These are phyloP conservation scores for Ctena decussata DNA, from an alignment of 2,888 invertebrate species.

Conservation along the genomic window DNA sequence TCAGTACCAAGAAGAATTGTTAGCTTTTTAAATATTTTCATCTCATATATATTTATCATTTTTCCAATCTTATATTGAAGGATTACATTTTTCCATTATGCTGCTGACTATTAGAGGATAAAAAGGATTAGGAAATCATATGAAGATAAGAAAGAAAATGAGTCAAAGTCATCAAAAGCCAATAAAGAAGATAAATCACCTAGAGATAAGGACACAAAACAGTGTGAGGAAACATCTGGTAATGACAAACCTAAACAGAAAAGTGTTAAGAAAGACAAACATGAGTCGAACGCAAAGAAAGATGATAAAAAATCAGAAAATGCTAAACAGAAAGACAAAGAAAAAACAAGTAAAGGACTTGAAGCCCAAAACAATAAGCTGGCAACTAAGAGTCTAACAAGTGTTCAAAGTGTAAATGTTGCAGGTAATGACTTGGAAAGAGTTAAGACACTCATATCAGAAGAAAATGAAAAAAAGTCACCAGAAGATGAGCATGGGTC, in stretches of 20 bases:
- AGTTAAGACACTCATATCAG: conserved; percentile 64
- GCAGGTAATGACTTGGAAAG: conserved; percentile 56
- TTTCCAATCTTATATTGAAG: background rate
- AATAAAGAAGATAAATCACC: background rate
- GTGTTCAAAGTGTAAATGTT: conserved; percentile 50
- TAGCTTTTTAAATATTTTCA: too few relatives aligned
- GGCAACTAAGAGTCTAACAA: conserved; percentile 36
- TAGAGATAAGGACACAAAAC: background rate
- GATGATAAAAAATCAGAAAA: background rate
- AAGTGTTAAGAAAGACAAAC: conserved; percentile 14
- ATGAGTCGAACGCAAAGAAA: conserved; percentile 27
- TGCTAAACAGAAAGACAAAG: conserved; percentile 10
- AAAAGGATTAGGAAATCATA: background rate
- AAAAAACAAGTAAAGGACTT: conserved; percentile 44
- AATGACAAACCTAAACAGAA: background rate
- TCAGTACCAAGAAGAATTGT: too few relatives aligned
- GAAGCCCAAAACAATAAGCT: conserved; percentile 56
- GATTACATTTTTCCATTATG: conserved; percentile 8
- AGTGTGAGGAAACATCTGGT: background rate
- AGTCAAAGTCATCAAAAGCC: background rate
- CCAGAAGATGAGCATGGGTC: background rate
- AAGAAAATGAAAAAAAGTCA: conserved; percentile 41
- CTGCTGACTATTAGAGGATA: background rate
- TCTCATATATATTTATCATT: too few relatives aligned
- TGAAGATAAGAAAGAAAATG: background rate